These are phyloP conservation scores for Collichthys lucidus DNA, from an alignment of 2,113 vertebrate genomes.

Conservation along the genomic window DNA sequence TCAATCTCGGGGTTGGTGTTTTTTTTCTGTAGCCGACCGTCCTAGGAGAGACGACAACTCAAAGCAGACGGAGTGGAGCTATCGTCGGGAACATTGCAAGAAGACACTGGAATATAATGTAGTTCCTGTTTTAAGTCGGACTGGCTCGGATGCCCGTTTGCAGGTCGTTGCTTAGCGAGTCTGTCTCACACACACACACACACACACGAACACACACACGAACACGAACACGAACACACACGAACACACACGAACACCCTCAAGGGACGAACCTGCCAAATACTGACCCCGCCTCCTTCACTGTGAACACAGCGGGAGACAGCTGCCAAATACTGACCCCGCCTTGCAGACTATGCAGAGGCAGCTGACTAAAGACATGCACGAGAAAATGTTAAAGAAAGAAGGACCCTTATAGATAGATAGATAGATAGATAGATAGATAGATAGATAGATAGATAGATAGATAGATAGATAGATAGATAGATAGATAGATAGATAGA, in stretches of 20 bases:
- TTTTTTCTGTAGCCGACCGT: conserved; percentile 53
- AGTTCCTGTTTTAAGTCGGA: conserved; percentile 71
- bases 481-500: no score
- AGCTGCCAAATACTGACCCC: conserved; percentile 74
- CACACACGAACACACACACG: conserved; percentile 44
- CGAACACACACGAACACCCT: conserved; percentile 68
- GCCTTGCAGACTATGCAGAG: background rate
- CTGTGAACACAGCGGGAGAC: conserved; percentile 35
- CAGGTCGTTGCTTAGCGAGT: conserved; percentile 73
- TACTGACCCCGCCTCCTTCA: conserved; percentile 72
- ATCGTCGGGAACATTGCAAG: conserved; percentile 67
- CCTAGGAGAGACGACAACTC: no score
- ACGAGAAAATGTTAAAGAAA: no score
- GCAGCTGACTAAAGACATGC: background rate
- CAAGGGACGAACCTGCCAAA: conserved; percentile 78
- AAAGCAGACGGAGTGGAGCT: conserved; percentile 46
- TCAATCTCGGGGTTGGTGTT: conserved; percentile 57
- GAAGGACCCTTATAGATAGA: no score
- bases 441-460: no score
- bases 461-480: no score
- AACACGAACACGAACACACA: no score
- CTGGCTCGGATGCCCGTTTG: conserved; percentile 67
- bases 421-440: no score
- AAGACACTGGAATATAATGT: conserved; percentile 43
- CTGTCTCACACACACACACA: conserved; percentile 40